These are phyloP conservation scores for Colaptes auratus DNA, from an alignment of 2,113 vertebrate genomes.

Conservation along the genomic window DNA sequence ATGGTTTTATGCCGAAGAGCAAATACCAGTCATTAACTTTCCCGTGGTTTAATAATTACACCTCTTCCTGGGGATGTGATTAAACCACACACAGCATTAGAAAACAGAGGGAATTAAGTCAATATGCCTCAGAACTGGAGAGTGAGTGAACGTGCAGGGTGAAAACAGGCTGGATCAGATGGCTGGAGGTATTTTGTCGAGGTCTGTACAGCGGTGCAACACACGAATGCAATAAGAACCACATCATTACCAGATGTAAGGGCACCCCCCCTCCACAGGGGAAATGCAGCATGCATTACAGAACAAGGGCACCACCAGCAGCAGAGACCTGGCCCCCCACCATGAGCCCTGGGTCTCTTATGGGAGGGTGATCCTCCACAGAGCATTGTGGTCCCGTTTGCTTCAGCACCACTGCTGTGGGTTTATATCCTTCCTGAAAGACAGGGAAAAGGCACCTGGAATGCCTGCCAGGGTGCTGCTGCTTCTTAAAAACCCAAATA, in stretches of 20 bases:
- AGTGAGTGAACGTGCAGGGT: slow-evolving; percentile 23
- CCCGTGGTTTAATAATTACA: slow-evolving; percentile 78
- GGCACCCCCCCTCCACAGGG: neutral
- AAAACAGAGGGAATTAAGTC: slow-evolving; percentile 68
- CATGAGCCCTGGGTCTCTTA: neutral
- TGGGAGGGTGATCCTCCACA: neutral
- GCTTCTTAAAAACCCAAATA: neutral
- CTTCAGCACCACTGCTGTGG: rapidly evolving
- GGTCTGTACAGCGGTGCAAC: slow-evolving; percentile 31
- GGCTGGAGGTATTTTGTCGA: slow-evolving; percentile 37
- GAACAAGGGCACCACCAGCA: neutral
- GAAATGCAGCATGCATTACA: slow-evolving; percentile 39
- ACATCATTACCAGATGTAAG: slow-evolving; percentile 50
- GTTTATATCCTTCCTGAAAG: neutral
- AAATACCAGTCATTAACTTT: slow-evolving; percentile 76
- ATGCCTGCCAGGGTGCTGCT: neutral
- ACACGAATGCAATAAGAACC: slow-evolving; percentile 56
- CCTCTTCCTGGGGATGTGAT: slow-evolving; percentile 74
- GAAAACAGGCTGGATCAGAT: slow-evolving; percentile 52
- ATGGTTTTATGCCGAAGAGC: slow-evolving; percentile 59
- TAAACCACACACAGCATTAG: slow-evolving; percentile 71
- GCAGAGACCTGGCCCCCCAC: neutral
- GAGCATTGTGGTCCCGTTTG: rapidly evolving
- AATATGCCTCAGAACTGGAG: slow-evolving; percentile 60
- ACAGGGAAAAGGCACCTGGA: neutral